Evolutionary conservation across 2,797 vertebrate genomes (phyloP).

Genomic region (Tachyglossus aculeatus): DNA sequence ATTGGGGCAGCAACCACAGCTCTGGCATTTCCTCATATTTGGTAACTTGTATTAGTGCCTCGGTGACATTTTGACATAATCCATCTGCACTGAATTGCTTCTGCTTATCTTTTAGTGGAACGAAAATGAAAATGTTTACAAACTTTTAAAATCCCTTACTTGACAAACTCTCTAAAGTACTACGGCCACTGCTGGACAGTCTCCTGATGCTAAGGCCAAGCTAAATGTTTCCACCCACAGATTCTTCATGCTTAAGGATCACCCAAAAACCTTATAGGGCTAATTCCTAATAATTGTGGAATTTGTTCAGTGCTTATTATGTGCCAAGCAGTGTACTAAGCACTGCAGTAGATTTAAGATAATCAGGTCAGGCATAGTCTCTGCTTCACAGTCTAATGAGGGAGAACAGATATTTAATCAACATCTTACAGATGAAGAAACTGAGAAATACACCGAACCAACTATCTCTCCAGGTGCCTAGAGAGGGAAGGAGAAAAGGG

Average conservation of each 20-base stretch:
- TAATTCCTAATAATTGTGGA: no score
- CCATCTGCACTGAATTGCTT: conserved; percentile 63
- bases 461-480: conserved; percentile 8
- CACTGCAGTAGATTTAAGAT: no score
- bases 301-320: no score
- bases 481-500: neutral
- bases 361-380: no score
- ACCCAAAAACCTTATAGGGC: conserved; percentile 8
- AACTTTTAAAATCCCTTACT: conserved; percentile 53
- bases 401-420: no score
- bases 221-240: conserved; percentile 42
- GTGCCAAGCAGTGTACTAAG: no score
- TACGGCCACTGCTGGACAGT: conserved; percentile 16
- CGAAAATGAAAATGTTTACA: conserved; percentile 68
- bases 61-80: conserved; percentile 59
- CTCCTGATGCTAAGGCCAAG: conserved; percentile 6
- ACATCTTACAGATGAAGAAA: no score
- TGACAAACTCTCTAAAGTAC: conserved; percentile 51
- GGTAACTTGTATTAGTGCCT: conserved; percentile 67
- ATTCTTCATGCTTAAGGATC: conserved; percentile 14
- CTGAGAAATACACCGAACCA: no score
- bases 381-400: no score
- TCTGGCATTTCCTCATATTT: conserved; percentile 65
- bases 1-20: conserved; percentile 51
- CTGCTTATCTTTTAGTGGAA: conserved; percentile 60